Percentiles rank a stretch among this genome's conserved stretches.
These are phyloP conservation scores for Alcis repandata DNA, from an alignment of 2,888 invertebrate species.

Conservation along the genomic window DNA sequence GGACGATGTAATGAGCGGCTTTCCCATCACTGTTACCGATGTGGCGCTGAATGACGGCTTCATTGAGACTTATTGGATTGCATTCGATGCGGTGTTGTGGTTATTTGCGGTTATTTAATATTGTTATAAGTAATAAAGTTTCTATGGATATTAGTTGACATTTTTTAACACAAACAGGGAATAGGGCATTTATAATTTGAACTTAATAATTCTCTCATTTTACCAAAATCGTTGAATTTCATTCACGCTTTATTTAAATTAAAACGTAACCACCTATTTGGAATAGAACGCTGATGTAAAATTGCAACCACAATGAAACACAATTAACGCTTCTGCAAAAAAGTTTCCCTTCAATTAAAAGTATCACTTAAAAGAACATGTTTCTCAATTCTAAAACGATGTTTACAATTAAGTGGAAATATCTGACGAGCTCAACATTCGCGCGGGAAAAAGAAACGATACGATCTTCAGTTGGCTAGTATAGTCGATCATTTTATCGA, in stretches of 20 bases:
- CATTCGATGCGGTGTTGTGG: slow-evolving; percentile 38
- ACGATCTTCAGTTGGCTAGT: slow-evolving; percentile 26
- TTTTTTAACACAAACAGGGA: too few species aligned
- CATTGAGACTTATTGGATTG: slow-evolving; percentile 41
- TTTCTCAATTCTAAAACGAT: slow-evolving; percentile 38
- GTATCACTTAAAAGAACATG: slow-evolving; percentile 32
- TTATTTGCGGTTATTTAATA: slow-evolving; percentile 33
- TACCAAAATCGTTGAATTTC: too few species aligned
- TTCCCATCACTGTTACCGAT: slow-evolving; percentile 48
- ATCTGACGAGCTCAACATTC: slow-evolving; percentile 1
- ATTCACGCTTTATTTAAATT: too few species aligned
- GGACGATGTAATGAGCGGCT: slow-evolving; percentile 51
- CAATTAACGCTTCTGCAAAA: slow-evolving; percentile 6
- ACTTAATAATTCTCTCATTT: too few species aligned
- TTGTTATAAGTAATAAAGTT: slow-evolving; percentile 3
- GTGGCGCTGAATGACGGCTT: slow-evolving; percentile 38
- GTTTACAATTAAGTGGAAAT: slow-evolving; percentile 41
- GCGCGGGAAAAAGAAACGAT: slow-evolving; percentile 19
- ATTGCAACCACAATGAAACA: slow-evolving; percentile 4
- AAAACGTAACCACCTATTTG: neutral
- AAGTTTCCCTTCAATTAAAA: slow-evolving; percentile 25
- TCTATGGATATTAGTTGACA: slow-evolving; percentile 2
- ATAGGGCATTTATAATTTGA: too few species aligned
- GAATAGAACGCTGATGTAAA: neutral
- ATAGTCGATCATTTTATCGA: slow-evolving; percentile 40